Percentiles rank a stretch among this genome's conserved stretches.
Conservation (phyloP, 53 echinoderm and acorn worm genomes). For the Mesocentrotus franciscanus region DNA sequence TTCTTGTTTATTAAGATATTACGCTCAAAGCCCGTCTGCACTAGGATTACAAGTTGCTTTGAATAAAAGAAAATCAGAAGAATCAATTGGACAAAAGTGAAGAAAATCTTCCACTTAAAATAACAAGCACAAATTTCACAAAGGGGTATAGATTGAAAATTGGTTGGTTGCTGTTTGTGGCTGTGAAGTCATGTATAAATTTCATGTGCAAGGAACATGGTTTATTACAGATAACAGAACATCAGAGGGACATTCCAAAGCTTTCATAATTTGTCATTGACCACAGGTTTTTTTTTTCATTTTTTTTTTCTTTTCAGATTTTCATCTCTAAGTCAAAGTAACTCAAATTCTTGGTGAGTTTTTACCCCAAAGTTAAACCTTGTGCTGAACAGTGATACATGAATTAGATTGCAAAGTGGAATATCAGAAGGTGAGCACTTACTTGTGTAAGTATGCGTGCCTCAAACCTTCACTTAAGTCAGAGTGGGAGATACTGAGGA, state of each 20-base stretch:
- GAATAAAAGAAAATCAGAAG: not conserved
- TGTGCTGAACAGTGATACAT: conserved; percentile 19
- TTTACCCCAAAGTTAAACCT: not conserved
- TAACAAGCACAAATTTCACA: too few species aligned
- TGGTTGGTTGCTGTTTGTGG: too few species aligned
- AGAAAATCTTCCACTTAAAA: not conserved
- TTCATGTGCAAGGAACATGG: too few species aligned
- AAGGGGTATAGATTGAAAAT: too few species aligned
- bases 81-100: not conserved
- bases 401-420: not conserved
- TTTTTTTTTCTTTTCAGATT: not conserved
- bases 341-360: not conserved
- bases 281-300: not conserved
- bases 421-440: conserved; percentile 39
- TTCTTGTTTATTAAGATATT: not conserved
- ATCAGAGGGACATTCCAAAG: not conserved
- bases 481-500: conserved; percentile 34
- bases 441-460: conserved; percentile 51
- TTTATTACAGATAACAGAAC: too few species aligned
- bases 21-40: not conserved
- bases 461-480: conserved; percentile 52
- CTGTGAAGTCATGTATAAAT: too few species aligned
- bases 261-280: not conserved
- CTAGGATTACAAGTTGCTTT: not conserved
- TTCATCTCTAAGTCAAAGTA: not conserved